Conservation (phyloP, 2,888 invertebrate genomes). For the Amaurobius ferox region DNA sequence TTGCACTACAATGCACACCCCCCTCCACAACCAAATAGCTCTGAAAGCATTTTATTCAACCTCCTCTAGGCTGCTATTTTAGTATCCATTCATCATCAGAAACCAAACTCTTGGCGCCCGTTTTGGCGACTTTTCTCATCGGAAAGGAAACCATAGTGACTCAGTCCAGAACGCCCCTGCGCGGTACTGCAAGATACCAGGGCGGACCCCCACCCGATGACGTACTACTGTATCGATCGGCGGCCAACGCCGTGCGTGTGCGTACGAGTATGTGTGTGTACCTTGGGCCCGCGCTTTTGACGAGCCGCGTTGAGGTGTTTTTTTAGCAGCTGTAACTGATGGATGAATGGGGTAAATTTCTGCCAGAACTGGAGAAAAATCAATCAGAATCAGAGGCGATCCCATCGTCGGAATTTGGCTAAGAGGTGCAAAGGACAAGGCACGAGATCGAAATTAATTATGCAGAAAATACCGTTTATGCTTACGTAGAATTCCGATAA, state of each 20-base stretch:
- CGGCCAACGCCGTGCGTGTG: constrained; percentile 11
- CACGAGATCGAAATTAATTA: no score
- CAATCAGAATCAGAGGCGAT: no score
- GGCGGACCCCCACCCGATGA: constrained; percentile 49
- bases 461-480: no score
- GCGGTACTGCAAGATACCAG: constrained; percentile 54
- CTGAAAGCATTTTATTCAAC: no score
- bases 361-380: no score
- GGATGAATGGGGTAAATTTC: constrained; percentile 15
- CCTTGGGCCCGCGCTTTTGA: background rate
- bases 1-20: no score
- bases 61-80: no score
- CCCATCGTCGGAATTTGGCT: no score
- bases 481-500: no score
- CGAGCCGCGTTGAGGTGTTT: no score
- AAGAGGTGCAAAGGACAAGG: no score
- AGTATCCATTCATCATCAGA: constrained; percentile 30
- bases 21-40: no score
- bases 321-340: constrained; percentile 43
- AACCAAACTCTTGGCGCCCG: constrained; percentile 6
- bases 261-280: background rate
- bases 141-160: constrained; percentile 60
- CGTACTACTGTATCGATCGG: constrained; percentile 60
- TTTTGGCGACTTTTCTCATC: constrained; percentile 31
- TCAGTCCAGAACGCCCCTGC: constrained; percentile 39